Evolutionary conservation across 2,888 invertebrate genomes (phyloP).

Genomic region (Blastobasis adustella): DNA sequence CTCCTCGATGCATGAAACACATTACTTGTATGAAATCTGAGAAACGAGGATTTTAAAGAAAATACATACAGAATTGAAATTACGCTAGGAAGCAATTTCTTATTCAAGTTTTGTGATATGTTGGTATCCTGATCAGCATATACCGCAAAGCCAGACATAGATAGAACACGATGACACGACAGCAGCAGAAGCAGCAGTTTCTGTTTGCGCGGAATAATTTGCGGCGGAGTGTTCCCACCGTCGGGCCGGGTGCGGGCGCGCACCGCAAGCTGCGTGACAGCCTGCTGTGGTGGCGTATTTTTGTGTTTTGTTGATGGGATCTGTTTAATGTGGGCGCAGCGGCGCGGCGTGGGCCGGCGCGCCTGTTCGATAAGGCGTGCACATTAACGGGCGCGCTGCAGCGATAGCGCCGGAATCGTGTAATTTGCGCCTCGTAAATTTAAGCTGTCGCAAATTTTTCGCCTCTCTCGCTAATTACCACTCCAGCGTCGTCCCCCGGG

Average conservation of each 20-base stretch:
- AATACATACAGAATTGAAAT: too few species aligned
- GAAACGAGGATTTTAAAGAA: too few species aligned
- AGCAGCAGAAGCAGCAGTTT: background rate
- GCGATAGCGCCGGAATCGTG: constrained; percentile 68
- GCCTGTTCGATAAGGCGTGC: constrained; percentile 64
- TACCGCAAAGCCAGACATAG: too few species aligned
- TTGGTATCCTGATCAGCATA: too few species aligned
- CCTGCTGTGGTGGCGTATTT: constrained; percentile 22
- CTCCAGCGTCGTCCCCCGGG: constrained; percentile 64
- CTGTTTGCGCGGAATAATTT: constrained; percentile 1
- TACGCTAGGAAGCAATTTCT: too few species aligned
- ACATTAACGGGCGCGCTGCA: constrained; percentile 65
- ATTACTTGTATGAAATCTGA: too few species aligned
- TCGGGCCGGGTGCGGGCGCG: too few species aligned
- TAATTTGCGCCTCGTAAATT: constrained; percentile 75
- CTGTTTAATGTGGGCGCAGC: constrained; percentile 38
- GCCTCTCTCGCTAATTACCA: constrained; percentile 71
- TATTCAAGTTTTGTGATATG: too few species aligned
- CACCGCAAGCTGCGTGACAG: too few species aligned
- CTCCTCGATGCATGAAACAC: too few species aligned
- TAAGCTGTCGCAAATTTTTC: constrained; percentile 73
- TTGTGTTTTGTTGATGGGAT: constrained; percentile 44
- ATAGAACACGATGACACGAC: too few species aligned
- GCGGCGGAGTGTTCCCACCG: background rate
- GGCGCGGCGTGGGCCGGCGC: constrained; percentile 17